A percentile compares a stretch with the other conserved stretches of the same genome.
These are phyloP conservation scores for Ctenicera cuprea DNA, from an alignment of 2,888 invertebrate species.

Conservation along the genomic window DNA sequence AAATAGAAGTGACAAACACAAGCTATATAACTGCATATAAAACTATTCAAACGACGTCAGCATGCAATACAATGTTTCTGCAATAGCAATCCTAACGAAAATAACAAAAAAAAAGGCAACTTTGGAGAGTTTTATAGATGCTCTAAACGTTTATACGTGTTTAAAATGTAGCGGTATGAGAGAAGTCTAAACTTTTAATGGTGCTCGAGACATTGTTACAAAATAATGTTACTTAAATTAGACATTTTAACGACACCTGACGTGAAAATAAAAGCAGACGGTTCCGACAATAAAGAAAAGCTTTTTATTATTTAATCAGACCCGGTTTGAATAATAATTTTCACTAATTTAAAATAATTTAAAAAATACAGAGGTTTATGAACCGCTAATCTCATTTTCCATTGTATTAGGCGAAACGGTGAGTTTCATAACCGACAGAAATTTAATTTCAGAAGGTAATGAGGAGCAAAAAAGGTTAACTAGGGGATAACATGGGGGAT, in stretches of 20 bases:
- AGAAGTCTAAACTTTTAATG: conserved; percentile 38
- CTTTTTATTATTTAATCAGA: not conserved
- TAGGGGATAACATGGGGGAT: conserved; percentile 14
- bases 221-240: conserved; percentile 24
- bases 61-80: conserved; percentile 32
- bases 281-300: not conserved
- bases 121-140: conserved; percentile 17
- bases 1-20: not conserved
- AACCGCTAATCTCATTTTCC: conserved; percentile 7
- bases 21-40: conserved; percentile 1
- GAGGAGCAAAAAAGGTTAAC: conserved; percentile 28
- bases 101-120: conserved; percentile 9
- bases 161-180: conserved; percentile 17
- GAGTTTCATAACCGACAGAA: not conserved
- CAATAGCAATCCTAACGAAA: conserved; percentile 25
- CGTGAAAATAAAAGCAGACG: not conserved
- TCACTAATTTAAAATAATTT: conserved; percentile 6
- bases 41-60: not conserved
- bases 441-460: conserved; percentile 22
- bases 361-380: conserved; percentile 1
- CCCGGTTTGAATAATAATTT: not conserved
- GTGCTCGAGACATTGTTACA: conserved; percentile 34
- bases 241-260: conserved; percentile 2
- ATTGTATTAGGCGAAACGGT: conserved; percentile 13
- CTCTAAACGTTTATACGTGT: conserved; percentile 39